phyloP scores from a whole-genome alignment of 1,140 invertebrate species.

The Drosophila jambulina region DNA sequence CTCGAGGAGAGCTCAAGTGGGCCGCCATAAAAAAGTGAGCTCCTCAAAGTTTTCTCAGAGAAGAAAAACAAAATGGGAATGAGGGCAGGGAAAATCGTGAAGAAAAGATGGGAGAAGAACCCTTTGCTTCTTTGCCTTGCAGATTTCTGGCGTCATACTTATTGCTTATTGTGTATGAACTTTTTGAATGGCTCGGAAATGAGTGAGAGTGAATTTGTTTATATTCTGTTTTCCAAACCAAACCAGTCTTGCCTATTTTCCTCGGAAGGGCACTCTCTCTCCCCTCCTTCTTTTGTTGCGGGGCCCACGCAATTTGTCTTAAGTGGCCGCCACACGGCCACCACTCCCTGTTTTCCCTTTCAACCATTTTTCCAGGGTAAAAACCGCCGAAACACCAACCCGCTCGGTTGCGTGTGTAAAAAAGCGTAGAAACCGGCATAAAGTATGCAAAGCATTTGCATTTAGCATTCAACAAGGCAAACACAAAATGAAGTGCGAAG shows the following conservation, averaged over 20 bases:
- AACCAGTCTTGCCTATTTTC: constrained; percentile 29
- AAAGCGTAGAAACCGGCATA: constrained; percentile 76
- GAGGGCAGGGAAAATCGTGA: neutral
- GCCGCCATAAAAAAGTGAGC: constrained; percentile 41
- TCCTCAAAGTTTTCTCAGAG: constrained; percentile 47
- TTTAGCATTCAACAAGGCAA: constrained; percentile 84
- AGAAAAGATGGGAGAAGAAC: constrained; percentile 18
- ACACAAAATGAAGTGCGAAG: constrained; percentile 83
- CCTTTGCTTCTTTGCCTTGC: constrained; percentile 49
- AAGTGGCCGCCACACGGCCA: constrained; percentile 68
- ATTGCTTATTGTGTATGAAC: constrained; percentile 68
- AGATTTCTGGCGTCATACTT: constrained; percentile 59
- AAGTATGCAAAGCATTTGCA: constrained; percentile 85
- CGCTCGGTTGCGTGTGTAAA: constrained; percentile 61
- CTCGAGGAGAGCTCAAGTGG: constrained; percentile 61
- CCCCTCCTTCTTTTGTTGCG: constrained; percentile 4
- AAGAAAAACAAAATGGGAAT: neutral
- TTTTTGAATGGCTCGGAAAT: constrained; percentile 42
- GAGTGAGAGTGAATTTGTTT: constrained; percentile 31
- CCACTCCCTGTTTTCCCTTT: constrained; percentile 1
- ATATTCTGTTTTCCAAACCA: constrained; percentile 9
- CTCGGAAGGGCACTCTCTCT: neutral
- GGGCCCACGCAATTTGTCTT: constrained; percentile 77
- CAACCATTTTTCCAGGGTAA: constrained; percentile 4
- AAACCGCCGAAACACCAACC: constrained; percentile 24